Percentiles rank a stretch among this genome's conserved stretches.
Conservation (phyloP, 2,797 vertebrate species). For the Myotis findleyi region DNA sequence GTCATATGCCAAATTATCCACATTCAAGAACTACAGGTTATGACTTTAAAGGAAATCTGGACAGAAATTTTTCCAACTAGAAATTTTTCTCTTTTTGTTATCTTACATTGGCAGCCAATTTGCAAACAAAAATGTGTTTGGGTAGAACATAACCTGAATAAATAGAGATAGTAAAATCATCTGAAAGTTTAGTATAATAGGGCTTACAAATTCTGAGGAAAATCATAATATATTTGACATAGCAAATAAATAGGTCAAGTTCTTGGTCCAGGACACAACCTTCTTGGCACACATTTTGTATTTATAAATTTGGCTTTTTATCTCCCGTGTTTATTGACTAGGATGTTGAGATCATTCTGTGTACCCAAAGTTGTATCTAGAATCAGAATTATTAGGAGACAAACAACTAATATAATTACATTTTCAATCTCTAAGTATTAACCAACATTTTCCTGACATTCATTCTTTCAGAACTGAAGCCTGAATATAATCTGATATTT, state of each 20-base stretch:
- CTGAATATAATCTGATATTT: not conserved
- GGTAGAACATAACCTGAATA: not conserved
- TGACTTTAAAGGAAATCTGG: not conserved
- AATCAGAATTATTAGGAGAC: not conserved
- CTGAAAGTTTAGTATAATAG: not conserved
- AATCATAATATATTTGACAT: not conserved
- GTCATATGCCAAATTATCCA: not conserved
- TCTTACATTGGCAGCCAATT: not conserved
- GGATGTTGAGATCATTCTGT: not conserved
- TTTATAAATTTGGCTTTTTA: not conserved
- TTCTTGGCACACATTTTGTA: not conserved
- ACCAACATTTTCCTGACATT: not conserved
- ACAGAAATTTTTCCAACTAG: not conserved
- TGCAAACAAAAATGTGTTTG: not conserved
- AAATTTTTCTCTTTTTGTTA: not conserved
- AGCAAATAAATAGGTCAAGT: not conserved
- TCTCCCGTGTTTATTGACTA: not conserved
- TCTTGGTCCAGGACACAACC: not conserved
- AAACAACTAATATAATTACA: not conserved
- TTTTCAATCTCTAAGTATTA: not conserved
- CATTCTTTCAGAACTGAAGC: not conserved
- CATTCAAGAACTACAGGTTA: not conserved
- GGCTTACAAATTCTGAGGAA: not conserved
- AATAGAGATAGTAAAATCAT: not conserved
- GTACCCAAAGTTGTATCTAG: not conserved